Evolutionary conservation across 1,140 invertebrate genomes (phyloP).

Genomic region (Holcopasites calliopsidis): DNA sequence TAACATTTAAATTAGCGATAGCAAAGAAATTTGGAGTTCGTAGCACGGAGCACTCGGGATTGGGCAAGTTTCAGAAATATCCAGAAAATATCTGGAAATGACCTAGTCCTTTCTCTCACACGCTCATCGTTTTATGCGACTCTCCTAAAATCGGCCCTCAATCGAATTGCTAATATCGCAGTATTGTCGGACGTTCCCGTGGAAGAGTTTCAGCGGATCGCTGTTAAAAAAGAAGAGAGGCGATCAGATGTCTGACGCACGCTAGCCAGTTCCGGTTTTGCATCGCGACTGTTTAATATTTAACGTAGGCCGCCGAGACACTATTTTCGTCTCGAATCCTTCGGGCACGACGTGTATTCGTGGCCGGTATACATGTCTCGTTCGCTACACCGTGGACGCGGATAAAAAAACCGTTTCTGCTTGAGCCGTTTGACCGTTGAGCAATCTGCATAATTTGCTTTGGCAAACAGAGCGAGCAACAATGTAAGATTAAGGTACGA

Average conservation of each 20-base stretch:
- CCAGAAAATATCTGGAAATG: too few relatives aligned
- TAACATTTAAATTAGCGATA: too few relatives aligned
- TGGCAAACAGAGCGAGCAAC: constrained; percentile 32
- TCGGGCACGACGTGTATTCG: constrained; percentile 10
- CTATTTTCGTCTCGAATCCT: constrained; percentile 38
- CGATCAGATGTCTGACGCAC: constrained; percentile 29
- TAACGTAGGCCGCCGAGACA: constrained; percentile 10
- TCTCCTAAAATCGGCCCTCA: too few relatives aligned
- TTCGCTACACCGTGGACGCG: constrained; percentile 8
- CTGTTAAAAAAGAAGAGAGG: background rate
- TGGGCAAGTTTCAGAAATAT: too few relatives aligned
- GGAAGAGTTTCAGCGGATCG: background rate
- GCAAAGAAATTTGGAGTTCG: too few relatives aligned
- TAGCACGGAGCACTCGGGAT: too few relatives aligned
- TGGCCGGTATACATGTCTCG: background rate
- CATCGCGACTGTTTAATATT: constrained; percentile 44
- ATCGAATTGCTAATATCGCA: too few relatives aligned
- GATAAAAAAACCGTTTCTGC: constrained; percentile 35
- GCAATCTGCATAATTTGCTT: constrained; percentile 41
- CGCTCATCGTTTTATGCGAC: too few relatives aligned
- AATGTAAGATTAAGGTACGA: constrained; percentile 19
- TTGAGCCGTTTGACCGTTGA: constrained; percentile 21
- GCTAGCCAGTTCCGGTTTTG: constrained; percentile 11
- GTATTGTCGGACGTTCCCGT: background rate
- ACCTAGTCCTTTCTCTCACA: too few relatives aligned